Evolutionary conservation across 2,888 invertebrate genomes (phyloP).

Genomic region (Boloria selene): DNA sequence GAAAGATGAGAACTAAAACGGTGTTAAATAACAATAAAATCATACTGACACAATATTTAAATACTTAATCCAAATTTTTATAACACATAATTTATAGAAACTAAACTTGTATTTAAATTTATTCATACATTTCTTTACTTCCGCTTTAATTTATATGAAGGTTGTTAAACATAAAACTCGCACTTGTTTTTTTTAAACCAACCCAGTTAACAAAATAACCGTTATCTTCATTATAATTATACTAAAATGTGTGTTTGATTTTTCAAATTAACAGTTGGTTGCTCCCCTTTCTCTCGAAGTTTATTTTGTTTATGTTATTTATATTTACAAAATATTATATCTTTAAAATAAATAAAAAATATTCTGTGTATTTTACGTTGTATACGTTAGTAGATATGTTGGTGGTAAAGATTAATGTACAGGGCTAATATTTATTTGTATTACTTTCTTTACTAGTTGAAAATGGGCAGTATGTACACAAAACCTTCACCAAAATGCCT

Average conservation of each 20-base stretch:
- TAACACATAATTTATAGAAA: background rate
- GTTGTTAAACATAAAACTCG: slow-evolving; percentile 12
- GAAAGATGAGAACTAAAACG: no score
- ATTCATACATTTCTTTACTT: slow-evolving; percentile 7
- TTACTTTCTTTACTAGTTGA: no score
- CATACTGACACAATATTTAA: no score
- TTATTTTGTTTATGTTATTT: background rate
- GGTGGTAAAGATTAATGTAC: no score
- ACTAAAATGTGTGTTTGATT: slow-evolving; percentile 4
- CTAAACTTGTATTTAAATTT: background rate
- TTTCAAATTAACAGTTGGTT: slow-evolving; percentile 4
- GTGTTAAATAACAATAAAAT: no score
- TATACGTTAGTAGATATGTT: no score
- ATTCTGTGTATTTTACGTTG: no score
- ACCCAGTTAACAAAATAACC: slow-evolving; percentile 9
- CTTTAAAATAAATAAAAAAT: no score
- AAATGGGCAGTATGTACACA: no score
- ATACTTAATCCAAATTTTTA: background rate
- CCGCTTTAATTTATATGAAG: slow-evolving; percentile 13
- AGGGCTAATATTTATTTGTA: no score
- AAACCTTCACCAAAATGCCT: no score
- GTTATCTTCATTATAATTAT: slow-evolving; percentile 13
- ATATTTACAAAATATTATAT: background rate
- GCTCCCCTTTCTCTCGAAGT: slow-evolving; percentile 12
- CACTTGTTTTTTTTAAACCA: slow-evolving; percentile 10